Percentiles rank a stretch among this genome's conserved stretches.
Conservation (phyloP, 2,797 vertebrate species). For the Danio tinwini region DNA sequence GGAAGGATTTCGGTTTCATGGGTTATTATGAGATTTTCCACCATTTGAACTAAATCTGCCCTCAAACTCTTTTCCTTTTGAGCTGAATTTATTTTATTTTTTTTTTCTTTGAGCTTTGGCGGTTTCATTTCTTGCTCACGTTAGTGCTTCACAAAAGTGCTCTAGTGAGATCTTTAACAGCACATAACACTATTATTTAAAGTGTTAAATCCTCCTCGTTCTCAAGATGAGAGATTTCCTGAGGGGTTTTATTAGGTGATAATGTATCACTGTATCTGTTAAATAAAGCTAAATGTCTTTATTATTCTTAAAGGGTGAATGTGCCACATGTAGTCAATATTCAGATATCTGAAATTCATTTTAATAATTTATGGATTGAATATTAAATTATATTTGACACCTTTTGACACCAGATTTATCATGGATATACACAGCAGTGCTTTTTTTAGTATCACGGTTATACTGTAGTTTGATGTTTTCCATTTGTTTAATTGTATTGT, state of each 20-base stretch:
- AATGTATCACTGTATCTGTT: not conserved
- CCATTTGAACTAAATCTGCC: not conserved
- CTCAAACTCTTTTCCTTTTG: conserved; percentile 2
- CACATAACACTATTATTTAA: conserved; percentile 8
- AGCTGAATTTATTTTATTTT: not conserved
- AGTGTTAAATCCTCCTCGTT: conserved; percentile 13
- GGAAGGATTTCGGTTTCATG: not conserved
- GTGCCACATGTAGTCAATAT: not conserved
- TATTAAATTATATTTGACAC: not conserved
- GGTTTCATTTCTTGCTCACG: not conserved
- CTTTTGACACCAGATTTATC: too few species aligned
- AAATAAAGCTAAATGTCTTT: conserved; percentile 10
- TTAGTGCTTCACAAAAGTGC: conserved; percentile 24
- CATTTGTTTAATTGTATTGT: too few species aligned
- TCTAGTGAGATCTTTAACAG: conserved; percentile 3
- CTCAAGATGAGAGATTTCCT: not conserved
- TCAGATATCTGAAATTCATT: not conserved
- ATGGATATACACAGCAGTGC: not conserved
- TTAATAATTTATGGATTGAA: too few species aligned
- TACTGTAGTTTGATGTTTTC: too few species aligned
- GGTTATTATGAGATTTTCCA: conserved; percentile 8
- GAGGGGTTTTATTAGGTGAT: conserved; percentile 10
- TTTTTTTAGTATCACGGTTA: not conserved
- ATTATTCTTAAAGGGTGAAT: not conserved
- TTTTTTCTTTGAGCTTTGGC: not conserved